Evolutionary conservation across 2,797 vertebrate genomes (phyloP).

Genomic region (Myotis findleyi): DNA sequence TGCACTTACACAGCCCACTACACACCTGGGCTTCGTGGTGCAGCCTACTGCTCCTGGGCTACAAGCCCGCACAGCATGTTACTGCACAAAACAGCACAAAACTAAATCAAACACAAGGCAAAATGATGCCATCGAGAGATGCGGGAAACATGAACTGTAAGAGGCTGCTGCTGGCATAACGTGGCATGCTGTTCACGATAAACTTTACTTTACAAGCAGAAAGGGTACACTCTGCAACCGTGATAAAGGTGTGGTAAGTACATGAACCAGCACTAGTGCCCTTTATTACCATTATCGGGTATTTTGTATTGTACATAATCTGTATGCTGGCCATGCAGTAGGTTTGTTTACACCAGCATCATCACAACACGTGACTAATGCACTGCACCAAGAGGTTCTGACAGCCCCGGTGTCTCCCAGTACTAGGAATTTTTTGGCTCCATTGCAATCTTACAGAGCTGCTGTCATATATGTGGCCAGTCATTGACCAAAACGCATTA

Average conservation of each 20-base stretch:
- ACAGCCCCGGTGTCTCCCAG: background rate
- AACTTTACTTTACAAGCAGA: background rate
- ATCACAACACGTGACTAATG: background rate
- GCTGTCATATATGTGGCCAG: background rate
- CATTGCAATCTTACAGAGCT: background rate
- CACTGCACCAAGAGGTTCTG: background rate
- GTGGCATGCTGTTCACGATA: background rate
- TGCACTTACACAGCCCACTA: background rate
- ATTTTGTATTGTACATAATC: background rate
- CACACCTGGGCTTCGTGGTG: background rate
- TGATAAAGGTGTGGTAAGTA: background rate
- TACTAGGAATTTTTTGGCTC: background rate
- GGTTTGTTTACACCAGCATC: background rate
- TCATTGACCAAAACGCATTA: background rate
- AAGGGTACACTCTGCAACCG: background rate
- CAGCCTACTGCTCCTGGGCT: background rate
- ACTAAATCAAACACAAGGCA: background rate
- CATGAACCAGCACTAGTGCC: background rate
- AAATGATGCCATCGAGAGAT: background rate
- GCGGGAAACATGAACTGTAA: background rate
- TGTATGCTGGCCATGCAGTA: accelerated
- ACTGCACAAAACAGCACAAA: background rate
- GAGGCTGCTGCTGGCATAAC: background rate
- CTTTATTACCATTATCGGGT: background rate
- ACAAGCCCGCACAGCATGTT: background rate